Conservation (phyloP, 2,797 vertebrate species). For the Perodicticus potto region DNA sequence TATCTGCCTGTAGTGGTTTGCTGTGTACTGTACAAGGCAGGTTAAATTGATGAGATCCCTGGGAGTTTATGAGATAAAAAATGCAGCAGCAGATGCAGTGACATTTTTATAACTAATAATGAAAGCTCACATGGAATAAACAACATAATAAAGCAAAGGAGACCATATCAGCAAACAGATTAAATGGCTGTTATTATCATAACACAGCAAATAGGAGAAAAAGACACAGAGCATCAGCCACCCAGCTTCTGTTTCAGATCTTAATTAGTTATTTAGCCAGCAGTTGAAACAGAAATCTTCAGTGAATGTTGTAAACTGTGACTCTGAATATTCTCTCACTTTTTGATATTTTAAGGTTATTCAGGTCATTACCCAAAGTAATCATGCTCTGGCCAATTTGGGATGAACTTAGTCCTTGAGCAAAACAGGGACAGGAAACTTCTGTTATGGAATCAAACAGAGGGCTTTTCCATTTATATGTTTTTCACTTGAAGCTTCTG, state of each 20-base stretch:
- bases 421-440: background rate
- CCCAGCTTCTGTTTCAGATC: background rate
- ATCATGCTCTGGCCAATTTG: background rate
- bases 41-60: constrained; percentile 59
- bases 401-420: background rate
- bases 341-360: background rate
- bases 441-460: background rate
- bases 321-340: background rate
- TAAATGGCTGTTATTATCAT: constrained; percentile 39
- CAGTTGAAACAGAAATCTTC: background rate
- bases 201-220: background rate
- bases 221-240: background rate
- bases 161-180: constrained; percentile 27
- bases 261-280: background rate
- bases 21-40: background rate
- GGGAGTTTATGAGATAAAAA: constrained; percentile 35
- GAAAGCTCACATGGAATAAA: constrained; percentile 40
- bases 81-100: constrained; percentile 37
- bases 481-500: background rate
- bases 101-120: constrained; percentile 67
- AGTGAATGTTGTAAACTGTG: background rate
- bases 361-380: background rate
- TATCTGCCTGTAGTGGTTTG: constrained; percentile 26
- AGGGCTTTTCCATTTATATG: background rate
- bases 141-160: constrained; percentile 63